Base-by-base conservation (phyloP, 2,888 invertebrate species). In the Athalia circularis region DNA sequence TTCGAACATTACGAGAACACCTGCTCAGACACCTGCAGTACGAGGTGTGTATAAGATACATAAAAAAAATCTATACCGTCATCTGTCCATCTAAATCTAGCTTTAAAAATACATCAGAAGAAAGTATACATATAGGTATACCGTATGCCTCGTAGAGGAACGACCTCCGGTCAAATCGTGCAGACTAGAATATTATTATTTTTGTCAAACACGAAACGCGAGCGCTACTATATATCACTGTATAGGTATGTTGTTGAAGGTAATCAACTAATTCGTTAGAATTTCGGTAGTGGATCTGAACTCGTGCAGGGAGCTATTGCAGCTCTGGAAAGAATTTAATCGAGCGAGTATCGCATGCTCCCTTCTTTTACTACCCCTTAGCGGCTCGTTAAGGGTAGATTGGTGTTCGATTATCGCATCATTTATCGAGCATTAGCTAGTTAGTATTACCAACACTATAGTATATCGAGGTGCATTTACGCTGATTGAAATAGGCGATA, bases 381-480 rank as follows among this genome's bases (percentile, higher is more conserved):
- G 72, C 72, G 72, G 57, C 72, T 72, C 72, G 72, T 72, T 72
- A 72, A 72, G 72, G 13, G 47, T 59, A 72, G 72, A 72, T 72
- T 72, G 57, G 72, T 59, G 72, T 72, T 72, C 59, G 72, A 72
- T 72, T 72, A 59, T 72, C 72, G 72, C 72, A 13, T 72, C 57
- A 72, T 72, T 72, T 59, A 72, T 72, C 72, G 45, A 47, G 72
- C 72, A 72, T 72, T 72, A 72, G 72, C 72, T 72, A 72, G 72
- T 59, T 72, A 72, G 72, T 72, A 59, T 57, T 72, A 29, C 45
- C 29, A 29, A 29, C 29, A 29, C 45, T 72, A 47, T 57, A 72
- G 13, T 57, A 59, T 59, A 72, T 29, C 45, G 15, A 13, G 59
- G 29, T 72, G 72, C 72, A 72, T 72, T 72, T 72, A 72, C 45